Conservation (phyloP, 2,888 invertebrate genomes). For the Cantharis lateralis region DNA sequence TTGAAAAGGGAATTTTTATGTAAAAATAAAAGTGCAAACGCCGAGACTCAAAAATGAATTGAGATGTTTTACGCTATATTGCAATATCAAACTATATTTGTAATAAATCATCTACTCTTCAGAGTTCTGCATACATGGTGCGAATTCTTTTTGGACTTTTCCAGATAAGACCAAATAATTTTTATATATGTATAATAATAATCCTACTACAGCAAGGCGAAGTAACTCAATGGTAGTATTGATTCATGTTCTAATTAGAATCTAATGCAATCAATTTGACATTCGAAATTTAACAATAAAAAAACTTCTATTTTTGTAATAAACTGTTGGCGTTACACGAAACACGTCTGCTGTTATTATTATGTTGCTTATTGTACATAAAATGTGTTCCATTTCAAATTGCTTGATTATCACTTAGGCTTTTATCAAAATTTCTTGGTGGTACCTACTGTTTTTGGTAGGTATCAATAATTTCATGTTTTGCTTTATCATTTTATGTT, state of each 20-base stretch:
- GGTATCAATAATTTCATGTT: neutral
- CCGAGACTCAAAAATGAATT: too few species aligned
- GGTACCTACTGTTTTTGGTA: too few species aligned
- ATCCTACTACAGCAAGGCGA: neutral
- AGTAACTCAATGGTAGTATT: neutral
- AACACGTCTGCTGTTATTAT: neutral
- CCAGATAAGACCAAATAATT: too few species aligned
- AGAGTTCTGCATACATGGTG: too few species aligned
- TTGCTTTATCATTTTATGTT: neutral
- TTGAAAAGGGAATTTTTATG: too few species aligned
- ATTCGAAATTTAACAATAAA: neutral
- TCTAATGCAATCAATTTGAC: too few species aligned
- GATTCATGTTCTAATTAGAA: neutral
- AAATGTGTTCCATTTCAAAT: neutral
- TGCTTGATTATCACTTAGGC: neutral
- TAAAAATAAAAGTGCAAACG: too few species aligned
- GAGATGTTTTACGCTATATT: too few species aligned
- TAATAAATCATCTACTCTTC: too few species aligned
- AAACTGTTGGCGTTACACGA: neutral
- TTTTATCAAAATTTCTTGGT: neutral
- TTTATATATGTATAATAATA: neutral
- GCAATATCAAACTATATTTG: too few species aligned
- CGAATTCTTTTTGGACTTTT: too few species aligned
- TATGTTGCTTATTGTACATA: neutral
- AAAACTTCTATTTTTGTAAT: neutral